Evolutionary conservation across 92 coral and sea anemone genomes (phyloP).

Genomic region (Epizoanthus ramosus): DNA sequence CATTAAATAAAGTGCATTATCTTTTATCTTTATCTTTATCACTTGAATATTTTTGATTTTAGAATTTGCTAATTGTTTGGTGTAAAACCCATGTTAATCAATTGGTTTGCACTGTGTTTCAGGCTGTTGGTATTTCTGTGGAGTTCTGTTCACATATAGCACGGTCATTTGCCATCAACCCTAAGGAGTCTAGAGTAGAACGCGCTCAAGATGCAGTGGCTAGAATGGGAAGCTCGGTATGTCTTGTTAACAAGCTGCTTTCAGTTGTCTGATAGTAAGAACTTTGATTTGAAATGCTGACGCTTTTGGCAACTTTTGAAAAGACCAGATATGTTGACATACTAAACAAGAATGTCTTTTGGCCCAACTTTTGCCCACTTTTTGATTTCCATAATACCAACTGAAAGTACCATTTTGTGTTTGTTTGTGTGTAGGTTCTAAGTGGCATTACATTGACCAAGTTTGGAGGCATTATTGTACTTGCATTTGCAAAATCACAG

Average conservation of each 20-base stretch:
- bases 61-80: not conserved
- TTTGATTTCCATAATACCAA: not conserved
- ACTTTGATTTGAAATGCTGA: not conserved
- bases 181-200: constrained; percentile 65
- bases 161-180: constrained; percentile 81
- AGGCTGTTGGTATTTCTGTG: constrained; percentile 98
- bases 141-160: constrained; percentile 98
- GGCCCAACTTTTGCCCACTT: not conserved
- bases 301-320: too few species aligned
- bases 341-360: not conserved
- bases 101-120: constrained; percentile 11
- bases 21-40: too few species aligned
- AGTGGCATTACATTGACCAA: constrained; percentile 97
- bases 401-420: not conserved
- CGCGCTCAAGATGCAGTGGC: constrained; percentile 89
- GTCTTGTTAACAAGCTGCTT: constrained; percentile 1
- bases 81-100: not conserved
- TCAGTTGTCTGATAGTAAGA: not conserved
- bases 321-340: not conserved
- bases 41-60: too few species aligned
- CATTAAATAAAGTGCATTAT: too few species aligned
- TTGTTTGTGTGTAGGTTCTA: constrained; percentile 63
- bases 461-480: constrained; percentile 91
- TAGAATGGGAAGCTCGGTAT: constrained; percentile 97
- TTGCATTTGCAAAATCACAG: constrained; percentile 90